Evolutionary conservation across 2,113 vertebrate species (phyloP).

Genomic region (Daboia siamensis): DNA sequence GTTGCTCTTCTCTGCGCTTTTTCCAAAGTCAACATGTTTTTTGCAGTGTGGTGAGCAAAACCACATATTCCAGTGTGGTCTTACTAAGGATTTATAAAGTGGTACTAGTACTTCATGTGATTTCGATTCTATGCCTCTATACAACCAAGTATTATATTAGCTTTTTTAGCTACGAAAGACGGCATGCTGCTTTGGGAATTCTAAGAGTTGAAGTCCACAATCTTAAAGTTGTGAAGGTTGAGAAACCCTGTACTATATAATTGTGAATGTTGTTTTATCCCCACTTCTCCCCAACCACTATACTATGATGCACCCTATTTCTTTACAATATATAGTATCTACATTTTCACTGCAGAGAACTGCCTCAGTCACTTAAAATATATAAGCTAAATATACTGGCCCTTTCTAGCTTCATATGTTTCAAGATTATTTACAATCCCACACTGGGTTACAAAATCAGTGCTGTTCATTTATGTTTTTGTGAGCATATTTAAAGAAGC

Average conservation of each 20-base stretch:
- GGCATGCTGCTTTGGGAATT: too few species aligned
- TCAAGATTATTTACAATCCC: slow-evolving; percentile 52
- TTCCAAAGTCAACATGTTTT: too few species aligned
- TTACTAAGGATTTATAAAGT: too few species aligned
- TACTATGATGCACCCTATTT: slow-evolving; percentile 58
- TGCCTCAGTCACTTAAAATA: slow-evolving; percentile 62
- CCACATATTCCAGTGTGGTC: too few species aligned
- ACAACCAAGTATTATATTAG: too few species aligned
- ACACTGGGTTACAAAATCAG: slow-evolving; percentile 34
- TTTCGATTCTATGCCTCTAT: too few species aligned
- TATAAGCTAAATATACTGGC: slow-evolving; percentile 58
- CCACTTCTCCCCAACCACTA: slow-evolving; percentile 55
- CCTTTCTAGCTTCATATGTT: slow-evolving; percentile 51
- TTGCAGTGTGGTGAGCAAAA: too few species aligned
- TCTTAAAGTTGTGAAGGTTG: too few species aligned
- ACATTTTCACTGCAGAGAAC: slow-evolving; percentile 65
- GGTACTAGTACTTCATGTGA: too few species aligned
- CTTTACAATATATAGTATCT: slow-evolving; percentile 45
- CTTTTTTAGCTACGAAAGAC: background rate
- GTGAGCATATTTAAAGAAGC: slow-evolving; percentile 55
- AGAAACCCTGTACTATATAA: background rate
- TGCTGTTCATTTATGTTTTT: slow-evolving; percentile 10
- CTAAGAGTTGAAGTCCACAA: too few species aligned
- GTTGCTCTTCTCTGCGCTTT: too few species aligned
- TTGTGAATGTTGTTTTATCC: background rate